Evolutionary conservation across 1,140 invertebrate species (phyloP).

Genomic region (Cydia strobilella): DNA sequence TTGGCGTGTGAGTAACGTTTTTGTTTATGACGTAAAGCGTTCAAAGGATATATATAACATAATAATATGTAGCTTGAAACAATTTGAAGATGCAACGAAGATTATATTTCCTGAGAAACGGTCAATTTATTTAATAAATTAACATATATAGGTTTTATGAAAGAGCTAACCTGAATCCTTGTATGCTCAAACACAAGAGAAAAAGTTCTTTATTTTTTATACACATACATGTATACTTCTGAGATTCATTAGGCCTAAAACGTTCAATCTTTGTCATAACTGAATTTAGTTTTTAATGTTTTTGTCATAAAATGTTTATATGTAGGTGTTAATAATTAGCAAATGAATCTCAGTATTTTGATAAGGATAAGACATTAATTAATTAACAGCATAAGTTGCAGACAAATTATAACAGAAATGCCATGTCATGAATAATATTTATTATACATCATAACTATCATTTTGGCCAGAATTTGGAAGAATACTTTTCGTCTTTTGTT

Average conservation of each 20-base stretch:
- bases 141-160: not conserved
- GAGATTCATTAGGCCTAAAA: too few species aligned
- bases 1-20: too few species aligned
- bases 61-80: too few species aligned
- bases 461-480: slow-evolving; percentile 75
- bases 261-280: too few species aligned
- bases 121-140: too few species aligned
- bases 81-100: too few species aligned
- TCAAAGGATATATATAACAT: too few species aligned
- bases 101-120: too few species aligned
- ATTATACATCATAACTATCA: slow-evolving; percentile 67
- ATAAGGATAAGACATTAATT: not conserved
- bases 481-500: slow-evolving; percentile 56
- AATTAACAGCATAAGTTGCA: slow-evolving; percentile 36
- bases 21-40: too few species aligned
- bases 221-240: not conserved
- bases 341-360: not conserved
- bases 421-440: slow-evolving; percentile 61
- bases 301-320: not conserved
- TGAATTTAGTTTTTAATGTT: too few species aligned
- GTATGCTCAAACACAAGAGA: slow-evolving; percentile 24
- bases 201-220: not conserved
- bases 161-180: not conserved
- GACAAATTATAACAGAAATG: slow-evolving; percentile 23
- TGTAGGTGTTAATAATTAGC: too few species aligned